These are phyloP conservation scores for Macrobrachium nipponense DNA, from an alignment of 1,140 invertebrate genomes.

Conservation along the genomic window DNA sequence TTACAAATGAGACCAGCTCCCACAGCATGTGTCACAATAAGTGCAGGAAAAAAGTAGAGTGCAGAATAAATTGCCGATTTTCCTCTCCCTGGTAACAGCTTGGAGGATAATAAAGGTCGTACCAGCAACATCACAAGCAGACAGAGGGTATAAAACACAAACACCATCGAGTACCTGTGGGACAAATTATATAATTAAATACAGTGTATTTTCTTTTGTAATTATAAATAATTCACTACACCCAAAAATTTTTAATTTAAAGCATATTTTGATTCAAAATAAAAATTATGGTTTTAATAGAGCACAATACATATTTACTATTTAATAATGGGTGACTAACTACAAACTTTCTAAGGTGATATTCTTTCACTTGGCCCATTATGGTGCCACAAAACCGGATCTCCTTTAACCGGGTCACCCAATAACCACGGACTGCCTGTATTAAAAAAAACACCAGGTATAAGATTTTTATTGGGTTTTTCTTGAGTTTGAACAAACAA, in stretches of 20 bases:
- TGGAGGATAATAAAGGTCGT: conserved; percentile 78
- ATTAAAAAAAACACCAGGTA: too few relatives aligned
- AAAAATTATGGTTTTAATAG: too few relatives aligned
- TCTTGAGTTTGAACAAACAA: too few relatives aligned
- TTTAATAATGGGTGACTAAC: too few relatives aligned
- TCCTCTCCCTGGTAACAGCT: conserved; percentile 76
- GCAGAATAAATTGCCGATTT: conserved; percentile 91
- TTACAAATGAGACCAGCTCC: conserved; percentile 92
- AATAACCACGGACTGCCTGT: too few relatives aligned
- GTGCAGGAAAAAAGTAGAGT: conserved; percentile 92
- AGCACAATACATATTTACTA: too few relatives aligned
- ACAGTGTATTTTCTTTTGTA: neutral
- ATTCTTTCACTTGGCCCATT: too few relatives aligned
- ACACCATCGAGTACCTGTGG: conserved; percentile 92
- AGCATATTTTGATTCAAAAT: too few relatives aligned
- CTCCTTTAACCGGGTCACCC: too few relatives aligned
- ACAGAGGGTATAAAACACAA: conserved; percentile 90
- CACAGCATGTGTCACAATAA: conserved; percentile 88
- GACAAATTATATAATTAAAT: conserved; percentile 40
- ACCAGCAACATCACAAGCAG: conserved; percentile 84
- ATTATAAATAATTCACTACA: neutral
- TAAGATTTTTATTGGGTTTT: too few relatives aligned
- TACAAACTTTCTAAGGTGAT: too few relatives aligned
- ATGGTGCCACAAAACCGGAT: too few relatives aligned
- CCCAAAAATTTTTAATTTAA: neutral